A percentile compares a stretch with the other conserved stretches of the same genome.
These are phyloP conservation scores for Phylloscopus trochilus DNA, from an alignment of 2,113 vertebrate species.

Conservation along the genomic window DNA sequence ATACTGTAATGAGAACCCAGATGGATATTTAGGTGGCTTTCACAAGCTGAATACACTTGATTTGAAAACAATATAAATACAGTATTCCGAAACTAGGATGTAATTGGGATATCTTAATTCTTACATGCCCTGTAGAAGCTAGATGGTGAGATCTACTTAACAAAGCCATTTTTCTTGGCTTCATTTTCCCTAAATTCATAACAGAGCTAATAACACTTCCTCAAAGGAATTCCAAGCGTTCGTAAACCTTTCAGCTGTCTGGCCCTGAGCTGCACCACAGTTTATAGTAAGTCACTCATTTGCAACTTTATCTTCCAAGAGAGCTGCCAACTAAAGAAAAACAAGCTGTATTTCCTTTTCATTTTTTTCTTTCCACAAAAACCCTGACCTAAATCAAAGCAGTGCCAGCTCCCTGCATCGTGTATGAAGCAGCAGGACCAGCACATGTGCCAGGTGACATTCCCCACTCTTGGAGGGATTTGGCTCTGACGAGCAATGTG, in stretches of 20 bases:
- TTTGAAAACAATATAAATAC: neutral
- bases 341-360: neutral
- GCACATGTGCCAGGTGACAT: neutral
- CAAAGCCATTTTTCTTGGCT: neutral
- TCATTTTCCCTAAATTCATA: neutral
- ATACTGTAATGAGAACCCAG: neutral
- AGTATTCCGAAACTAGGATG: neutral
- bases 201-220: neutral
- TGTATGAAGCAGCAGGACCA: neutral
- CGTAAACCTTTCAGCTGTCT: neutral
- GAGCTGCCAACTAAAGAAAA: neutral
- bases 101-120: neutral
- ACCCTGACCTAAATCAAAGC: neutral
- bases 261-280: neutral
- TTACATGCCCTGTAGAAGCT: neutral
- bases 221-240: neutral
- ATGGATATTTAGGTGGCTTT: neutral
- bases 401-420: neutral
- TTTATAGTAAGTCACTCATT: neutral
- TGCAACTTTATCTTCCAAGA: neutral
- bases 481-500: neutral
- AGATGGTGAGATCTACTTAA: neutral
- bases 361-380: neutral
- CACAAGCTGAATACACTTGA: neutral
- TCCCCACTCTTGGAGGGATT: neutral